Percentiles rank a stretch among this genome's conserved stretches.
These are phyloP conservation scores for Malaclemys terrapin DNA, from an alignment of 2,113 vertebrate genomes.

Conservation along the genomic window DNA sequence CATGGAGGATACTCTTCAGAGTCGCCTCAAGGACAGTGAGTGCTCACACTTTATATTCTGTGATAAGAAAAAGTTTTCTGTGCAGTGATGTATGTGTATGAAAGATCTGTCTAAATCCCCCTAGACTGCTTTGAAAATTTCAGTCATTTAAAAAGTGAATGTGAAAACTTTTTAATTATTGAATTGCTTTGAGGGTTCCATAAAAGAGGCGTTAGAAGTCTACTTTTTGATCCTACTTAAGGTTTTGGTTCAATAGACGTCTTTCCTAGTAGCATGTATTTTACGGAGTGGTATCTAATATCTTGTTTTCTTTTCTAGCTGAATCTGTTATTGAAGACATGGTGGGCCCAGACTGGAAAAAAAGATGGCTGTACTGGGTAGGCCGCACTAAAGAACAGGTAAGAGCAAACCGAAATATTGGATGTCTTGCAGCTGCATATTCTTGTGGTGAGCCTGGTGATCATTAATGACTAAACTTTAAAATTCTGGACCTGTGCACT, in stretches of 20 bases:
- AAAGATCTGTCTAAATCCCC: background rate
- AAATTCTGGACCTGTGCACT: background rate
- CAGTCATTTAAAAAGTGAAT: background rate
- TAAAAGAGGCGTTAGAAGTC: background rate
- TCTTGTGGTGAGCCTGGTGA: background rate
- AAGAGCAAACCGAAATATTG: background rate
- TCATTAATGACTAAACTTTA: background rate
- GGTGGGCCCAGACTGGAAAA: conserved; percentile 96
- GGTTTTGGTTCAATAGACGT: background rate
- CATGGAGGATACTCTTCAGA: conserved; percentile 96
- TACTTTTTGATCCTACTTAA: background rate
- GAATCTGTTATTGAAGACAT: conserved; percentile 95
- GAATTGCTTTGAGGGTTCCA: background rate
- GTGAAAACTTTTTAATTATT: background rate
- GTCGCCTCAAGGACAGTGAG: conserved; percentile 96
- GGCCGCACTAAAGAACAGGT: conserved; percentile 95
- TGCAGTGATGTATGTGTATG: background rate
- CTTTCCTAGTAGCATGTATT: background rate
- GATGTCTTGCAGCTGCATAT: too few species aligned
- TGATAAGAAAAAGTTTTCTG: background rate
- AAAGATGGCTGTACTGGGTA: conserved; percentile 94
- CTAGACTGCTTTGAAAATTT: background rate
- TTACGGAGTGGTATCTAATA: background rate
- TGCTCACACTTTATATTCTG: background rate
- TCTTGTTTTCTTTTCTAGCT: conserved; percentile 75